These are phyloP conservation scores for Nemotelus nigrinus DNA, from an alignment of 2,888 invertebrate genomes.

Conservation along the genomic window DNA sequence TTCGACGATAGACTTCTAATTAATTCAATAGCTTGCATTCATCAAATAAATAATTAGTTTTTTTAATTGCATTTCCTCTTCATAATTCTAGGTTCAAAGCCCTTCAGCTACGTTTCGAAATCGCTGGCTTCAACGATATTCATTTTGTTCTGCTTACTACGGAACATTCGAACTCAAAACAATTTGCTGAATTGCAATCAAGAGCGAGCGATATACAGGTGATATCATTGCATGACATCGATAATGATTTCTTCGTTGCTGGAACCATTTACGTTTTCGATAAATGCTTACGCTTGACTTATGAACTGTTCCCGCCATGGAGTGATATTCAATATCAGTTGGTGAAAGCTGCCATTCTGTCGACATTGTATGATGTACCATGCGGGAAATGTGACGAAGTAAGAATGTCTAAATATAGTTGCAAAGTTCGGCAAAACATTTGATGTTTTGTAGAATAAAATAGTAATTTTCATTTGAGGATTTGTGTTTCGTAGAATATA, in stretches of 20 bases:
- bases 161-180: slow-evolving; percentile 22
- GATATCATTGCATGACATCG: slow-evolving; percentile 45
- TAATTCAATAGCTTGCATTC: too few species aligned
- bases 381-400: slow-evolving; percentile 49
- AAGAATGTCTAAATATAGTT: not conserved
- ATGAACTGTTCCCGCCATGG: slow-evolving; percentile 48
- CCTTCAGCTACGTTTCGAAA: slow-evolving; percentile 44
- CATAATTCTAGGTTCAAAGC: slow-evolving; percentile 44
- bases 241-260: slow-evolving; percentile 46
- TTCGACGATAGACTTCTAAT: too few species aligned
- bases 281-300: slow-evolving; percentile 50
- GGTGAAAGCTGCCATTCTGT: slow-evolving; percentile 51
- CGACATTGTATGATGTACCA: slow-evolving; percentile 51
- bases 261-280: slow-evolving; percentile 49
- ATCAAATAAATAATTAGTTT: too few species aligned
- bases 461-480: not conserved
- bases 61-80: not conserved
- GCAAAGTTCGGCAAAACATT: not conserved
- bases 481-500: not conserved
- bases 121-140: slow-evolving; percentile 45
- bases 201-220: slow-evolving; percentile 45
- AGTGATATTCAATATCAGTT: slow-evolving; percentile 47
- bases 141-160: slow-evolving; percentile 44
- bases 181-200: slow-evolving; percentile 38
- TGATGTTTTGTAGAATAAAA: not conserved